These are phyloP conservation scores for Cotesia congregata DNA, from an alignment of 2,888 invertebrate genomes.

Conservation along the genomic window DNA sequence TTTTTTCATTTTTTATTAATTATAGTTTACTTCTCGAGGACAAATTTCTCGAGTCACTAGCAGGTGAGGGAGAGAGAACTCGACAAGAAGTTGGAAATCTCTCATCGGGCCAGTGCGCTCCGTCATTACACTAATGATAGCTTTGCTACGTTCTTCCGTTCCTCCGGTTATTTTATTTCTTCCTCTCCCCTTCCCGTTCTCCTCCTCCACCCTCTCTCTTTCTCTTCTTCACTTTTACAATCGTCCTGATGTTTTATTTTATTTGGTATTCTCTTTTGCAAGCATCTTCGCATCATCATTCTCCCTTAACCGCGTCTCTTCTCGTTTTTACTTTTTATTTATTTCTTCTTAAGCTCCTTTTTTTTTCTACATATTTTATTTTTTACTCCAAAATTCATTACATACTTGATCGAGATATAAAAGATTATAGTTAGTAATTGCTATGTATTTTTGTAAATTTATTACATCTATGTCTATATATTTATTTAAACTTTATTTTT, in stretches of 20 bases:
- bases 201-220: constrained; percentile 37
- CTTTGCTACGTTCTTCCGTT: constrained; percentile 50
- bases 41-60: constrained; percentile 13
- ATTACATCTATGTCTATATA: neutral
- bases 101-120: constrained; percentile 56
- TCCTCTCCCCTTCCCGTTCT: constrained; percentile 36
- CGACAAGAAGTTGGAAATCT: constrained; percentile 52
- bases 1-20: constrained; percentile 20
- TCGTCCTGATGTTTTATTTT: constrained; percentile 22
- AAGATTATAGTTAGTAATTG: neutral
- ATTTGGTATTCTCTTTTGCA: constrained; percentile 18
- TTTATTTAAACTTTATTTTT: neutral
- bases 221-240: constrained; percentile 20
- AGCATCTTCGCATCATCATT: constrained; percentile 40
- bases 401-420: constrained; percentile 2
- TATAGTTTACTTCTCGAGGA: constrained; percentile 23
- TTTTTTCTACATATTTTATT: constrained; percentile 12
- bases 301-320: constrained; percentile 23
- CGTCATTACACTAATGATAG: constrained; percentile 67
- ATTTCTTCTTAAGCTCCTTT: constrained; percentile 17
- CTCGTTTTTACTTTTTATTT: constrained; percentile 15
- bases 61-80: constrained; percentile 36
- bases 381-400: constrained; percentile 1
- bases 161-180: constrained; percentile 46
- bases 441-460: neutral